Conservation (phyloP, 2,113 vertebrate genomes). For the Notarius quadriscutis region DNA sequence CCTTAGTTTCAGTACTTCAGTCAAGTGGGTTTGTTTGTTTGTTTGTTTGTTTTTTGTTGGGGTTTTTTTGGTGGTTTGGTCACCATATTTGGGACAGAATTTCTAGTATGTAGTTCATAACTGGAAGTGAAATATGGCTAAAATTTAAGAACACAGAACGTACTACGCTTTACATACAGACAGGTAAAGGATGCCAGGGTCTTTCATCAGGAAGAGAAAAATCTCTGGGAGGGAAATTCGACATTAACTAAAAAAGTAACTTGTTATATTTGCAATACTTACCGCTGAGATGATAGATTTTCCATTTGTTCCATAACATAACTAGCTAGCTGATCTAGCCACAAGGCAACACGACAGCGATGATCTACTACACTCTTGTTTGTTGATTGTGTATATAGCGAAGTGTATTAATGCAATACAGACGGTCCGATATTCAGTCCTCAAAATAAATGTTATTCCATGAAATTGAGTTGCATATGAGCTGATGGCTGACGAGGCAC, state of each 20-base stretch:
- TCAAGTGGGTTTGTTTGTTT: not conserved
- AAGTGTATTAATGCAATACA: not conserved
- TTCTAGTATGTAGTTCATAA: not conserved
- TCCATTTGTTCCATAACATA: not conserved
- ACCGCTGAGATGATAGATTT: not conserved
- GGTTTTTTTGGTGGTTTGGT: too few species aligned
- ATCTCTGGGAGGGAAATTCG: not conserved
- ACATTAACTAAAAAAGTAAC: not conserved
- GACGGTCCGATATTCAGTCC: too few species aligned
- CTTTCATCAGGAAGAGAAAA: not conserved
- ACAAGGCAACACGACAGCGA: not conserved
- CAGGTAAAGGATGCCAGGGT: not conserved
- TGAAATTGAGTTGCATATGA: too few species aligned
- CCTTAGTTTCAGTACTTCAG: not conserved
- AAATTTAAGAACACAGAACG: not conserved
- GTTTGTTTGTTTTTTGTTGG: not conserved
- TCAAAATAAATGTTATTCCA: too few species aligned
- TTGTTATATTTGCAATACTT: not conserved
- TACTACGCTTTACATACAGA: not conserved
- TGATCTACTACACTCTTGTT: not conserved
- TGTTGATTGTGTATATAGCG: not conserved
- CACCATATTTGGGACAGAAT: not conserved
- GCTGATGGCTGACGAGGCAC: too few species aligned
- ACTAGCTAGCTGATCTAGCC: not conserved
- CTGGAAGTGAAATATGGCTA: not conserved